phyloP scores from a whole-genome alignment of 1,140 invertebrate genomes.

The Microvelia longipes region DNA sequence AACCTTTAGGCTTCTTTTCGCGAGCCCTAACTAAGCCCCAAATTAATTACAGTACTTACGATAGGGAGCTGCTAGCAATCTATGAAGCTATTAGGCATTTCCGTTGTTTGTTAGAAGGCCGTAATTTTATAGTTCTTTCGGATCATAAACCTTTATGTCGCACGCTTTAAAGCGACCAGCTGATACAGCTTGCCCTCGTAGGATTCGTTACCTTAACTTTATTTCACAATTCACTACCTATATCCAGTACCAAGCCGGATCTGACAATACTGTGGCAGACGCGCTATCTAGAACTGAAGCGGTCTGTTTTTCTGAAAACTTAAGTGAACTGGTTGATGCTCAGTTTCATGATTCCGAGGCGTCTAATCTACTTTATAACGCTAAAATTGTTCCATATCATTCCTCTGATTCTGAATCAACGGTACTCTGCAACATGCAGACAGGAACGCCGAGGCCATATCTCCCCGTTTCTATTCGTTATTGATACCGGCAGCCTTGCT shows the following conservation, averaged over 20 bases:
- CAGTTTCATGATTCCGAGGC: too few species aligned
- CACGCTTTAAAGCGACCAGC: background rate
- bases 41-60: background rate
- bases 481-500: too few species aligned
- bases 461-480: too few species aligned
- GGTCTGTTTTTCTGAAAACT: background rate
- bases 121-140: background rate
- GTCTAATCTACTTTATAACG: too few species aligned
- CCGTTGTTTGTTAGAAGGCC: background rate
- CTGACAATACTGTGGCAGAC: background rate
- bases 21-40: background rate
- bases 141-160: background rate
- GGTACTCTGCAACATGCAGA: too few species aligned
- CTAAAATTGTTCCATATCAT: too few species aligned
- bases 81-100: background rate
- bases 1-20: background rate
- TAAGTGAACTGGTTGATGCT: background rate
- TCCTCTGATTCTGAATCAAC: too few species aligned
- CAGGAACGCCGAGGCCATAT: too few species aligned
- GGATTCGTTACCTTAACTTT: background rate
- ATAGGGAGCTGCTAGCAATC: background rate
- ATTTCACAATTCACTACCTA: background rate
- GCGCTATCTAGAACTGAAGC: background rate
- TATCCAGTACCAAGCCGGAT: background rate
- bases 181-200: background rate